A percentile compares a stretch with the other conserved stretches of the same genome.
These are phyloP conservation scores for Panagrolaimus sp. DNA, from an alignment of 1,140 invertebrate genomes.

Conservation along the genomic window DNA sequence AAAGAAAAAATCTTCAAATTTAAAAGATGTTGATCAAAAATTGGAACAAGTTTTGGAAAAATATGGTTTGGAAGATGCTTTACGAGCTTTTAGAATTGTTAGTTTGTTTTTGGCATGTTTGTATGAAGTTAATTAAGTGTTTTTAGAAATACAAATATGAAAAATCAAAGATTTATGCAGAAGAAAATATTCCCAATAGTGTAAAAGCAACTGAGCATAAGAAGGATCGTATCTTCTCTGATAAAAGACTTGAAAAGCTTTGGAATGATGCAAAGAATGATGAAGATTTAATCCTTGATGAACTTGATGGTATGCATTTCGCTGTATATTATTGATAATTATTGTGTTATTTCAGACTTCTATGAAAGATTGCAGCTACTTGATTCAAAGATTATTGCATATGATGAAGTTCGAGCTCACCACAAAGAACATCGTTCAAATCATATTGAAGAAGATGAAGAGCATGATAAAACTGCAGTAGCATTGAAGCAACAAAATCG, in stretches of 20 bases:
- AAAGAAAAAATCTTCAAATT: background rate
- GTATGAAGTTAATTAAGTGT: background rate
- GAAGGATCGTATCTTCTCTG: background rate
- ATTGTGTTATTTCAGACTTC: background rate
- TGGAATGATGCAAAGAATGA: slow-evolving; percentile 3
- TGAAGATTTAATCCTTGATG: background rate
- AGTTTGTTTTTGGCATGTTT: background rate
- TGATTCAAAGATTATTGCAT: background rate
- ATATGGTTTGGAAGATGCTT: slow-evolving; percentile 9
- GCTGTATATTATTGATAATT: background rate
- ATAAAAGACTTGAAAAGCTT: background rate
- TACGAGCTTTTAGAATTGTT: slow-evolving; percentile 8
- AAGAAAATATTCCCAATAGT: background rate
- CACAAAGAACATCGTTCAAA: background rate
- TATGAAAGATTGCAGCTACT: background rate
- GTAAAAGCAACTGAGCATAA: background rate
- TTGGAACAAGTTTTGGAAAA: background rate
- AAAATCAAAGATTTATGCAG: slow-evolving; percentile 8
- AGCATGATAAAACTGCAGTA: background rate
- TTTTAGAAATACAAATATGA: slow-evolving; percentile 13
- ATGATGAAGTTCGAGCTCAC: background rate
- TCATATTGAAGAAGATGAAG: background rate
- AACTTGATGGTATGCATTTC: background rate
- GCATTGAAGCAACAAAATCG: background rate
- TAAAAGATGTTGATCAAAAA: background rate